Percentiles rank a stretch among this genome's conserved stretches.
Conservation (phyloP, 2,113 vertebrate species). For the Haemorhous mexicanus region DNA sequence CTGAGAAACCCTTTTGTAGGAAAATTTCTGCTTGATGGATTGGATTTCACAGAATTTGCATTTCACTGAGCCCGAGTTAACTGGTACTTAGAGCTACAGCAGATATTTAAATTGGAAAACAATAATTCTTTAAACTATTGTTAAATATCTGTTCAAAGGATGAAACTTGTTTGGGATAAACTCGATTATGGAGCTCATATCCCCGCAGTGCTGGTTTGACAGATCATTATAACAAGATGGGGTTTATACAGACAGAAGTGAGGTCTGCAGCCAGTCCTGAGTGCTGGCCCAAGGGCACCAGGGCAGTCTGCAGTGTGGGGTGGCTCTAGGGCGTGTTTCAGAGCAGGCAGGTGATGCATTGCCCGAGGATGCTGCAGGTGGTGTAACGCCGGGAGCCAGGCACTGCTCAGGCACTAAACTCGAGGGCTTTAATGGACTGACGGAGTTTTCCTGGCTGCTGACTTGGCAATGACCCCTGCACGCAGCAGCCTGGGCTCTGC, state of each 20-base stretch:
- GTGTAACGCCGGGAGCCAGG: not conserved
- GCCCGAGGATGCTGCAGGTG: not conserved
- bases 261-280: not conserved
- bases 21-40: constrained; percentile 76
- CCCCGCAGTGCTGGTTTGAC: not conserved
- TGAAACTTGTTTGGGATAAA: constrained; percentile 25
- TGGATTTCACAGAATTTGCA: constrained; percentile 73
- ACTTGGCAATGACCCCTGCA: not conserved
- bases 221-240: not conserved
- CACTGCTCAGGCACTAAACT: constrained; percentile 14
- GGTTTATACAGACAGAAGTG: not conserved
- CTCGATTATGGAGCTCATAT: not conserved
- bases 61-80: constrained; percentile 65
- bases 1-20: constrained; percentile 69
- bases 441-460: constrained; percentile 11
- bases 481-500: not conserved
- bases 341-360: not conserved
- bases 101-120: constrained; percentile 41
- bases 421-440: not conserved
- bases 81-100: constrained; percentile 2
- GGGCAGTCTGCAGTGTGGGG: not conserved
- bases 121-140: constrained; percentile 24
- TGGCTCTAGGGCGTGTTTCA: not conserved
- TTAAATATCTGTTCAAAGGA: constrained; percentile 40
- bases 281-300: not conserved